These are phyloP conservation scores for Oncorhynchus clarkii DNA, from an alignment of 2,113 vertebrate species.

Conservation along the genomic window DNA sequence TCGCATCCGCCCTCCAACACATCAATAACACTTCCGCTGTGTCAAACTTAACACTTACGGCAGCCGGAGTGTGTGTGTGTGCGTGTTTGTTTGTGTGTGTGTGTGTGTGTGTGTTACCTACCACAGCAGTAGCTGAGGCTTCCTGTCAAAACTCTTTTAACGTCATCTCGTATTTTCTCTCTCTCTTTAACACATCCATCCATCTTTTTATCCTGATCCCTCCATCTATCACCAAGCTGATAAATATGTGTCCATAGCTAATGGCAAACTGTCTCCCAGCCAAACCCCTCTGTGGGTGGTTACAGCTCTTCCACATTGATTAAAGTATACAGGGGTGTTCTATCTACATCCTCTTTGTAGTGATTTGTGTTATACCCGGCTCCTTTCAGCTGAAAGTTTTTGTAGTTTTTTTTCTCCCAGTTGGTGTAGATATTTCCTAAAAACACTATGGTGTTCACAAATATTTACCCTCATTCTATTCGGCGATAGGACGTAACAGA, in stretches of 20 bases:
- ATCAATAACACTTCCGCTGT: background rate
- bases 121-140: background rate
- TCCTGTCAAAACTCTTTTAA: background rate
- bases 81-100: background rate
- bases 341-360: background rate
- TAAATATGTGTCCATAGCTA: background rate
- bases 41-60: background rate
- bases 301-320: background rate
- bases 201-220: background rate
- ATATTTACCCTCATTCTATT: too few relatives aligned
- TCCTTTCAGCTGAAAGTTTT: background rate
- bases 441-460: too few relatives aligned
- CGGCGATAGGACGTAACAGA: too few relatives aligned
- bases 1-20: background rate
- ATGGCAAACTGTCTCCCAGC: background rate
- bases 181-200: background rate
- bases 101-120: too few relatives aligned
- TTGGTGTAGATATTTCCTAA: too few relatives aligned
- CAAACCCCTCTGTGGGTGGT: background rate
- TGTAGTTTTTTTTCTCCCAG: background rate
- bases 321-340: background rate
- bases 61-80: background rate
- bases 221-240: background rate
- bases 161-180: background rate
- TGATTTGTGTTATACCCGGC: background rate